Evolutionary conservation across 2,113 vertebrate genomes (phyloP).

Genomic region (Hirundichthys speculiger): DNA sequence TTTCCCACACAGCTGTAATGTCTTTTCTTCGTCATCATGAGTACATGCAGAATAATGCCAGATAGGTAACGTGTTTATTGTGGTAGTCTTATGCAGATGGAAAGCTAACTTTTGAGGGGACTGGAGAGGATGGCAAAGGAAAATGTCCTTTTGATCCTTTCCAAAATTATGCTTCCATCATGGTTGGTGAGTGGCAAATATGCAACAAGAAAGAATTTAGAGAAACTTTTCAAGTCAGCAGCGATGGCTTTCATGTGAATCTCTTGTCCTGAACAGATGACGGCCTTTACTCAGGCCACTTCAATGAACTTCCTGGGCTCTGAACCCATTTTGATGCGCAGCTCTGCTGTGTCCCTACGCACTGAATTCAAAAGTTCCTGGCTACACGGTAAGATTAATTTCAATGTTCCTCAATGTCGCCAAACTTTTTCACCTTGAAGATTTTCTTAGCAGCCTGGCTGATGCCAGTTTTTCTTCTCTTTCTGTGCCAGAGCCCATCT

Average conservation of each 20-base stretch:
- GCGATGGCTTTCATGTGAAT: not conserved
- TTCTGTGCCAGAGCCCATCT: slow-evolving; percentile 80
- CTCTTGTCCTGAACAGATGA: slow-evolving; percentile 67
- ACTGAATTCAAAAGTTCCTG: slow-evolving; percentile 81
- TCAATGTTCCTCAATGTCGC: not conserved
- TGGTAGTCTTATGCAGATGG: slow-evolving; percentile 67
- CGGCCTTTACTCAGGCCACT: slow-evolving; percentile 83
- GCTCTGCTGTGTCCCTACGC: slow-evolving; percentile 62
- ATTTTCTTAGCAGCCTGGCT: not conserved
- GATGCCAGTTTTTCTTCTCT: slow-evolving; percentile 7
- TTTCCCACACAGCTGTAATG: not conserved
- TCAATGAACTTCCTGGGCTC: slow-evolving; percentile 85
- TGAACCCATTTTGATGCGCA: slow-evolving; percentile 77
- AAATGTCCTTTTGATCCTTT: slow-evolving; percentile 83
- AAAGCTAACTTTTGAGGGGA: slow-evolving; percentile 65
- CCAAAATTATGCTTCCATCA: slow-evolving; percentile 73
- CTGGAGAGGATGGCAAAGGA: slow-evolving; percentile 77
- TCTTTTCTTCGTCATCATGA: not conserved
- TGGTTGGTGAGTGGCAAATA: slow-evolving; percentile 76
- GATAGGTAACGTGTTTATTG: not conserved
- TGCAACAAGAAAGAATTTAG: not conserved
- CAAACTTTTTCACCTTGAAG: not conserved
- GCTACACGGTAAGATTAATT: slow-evolving; percentile 76
- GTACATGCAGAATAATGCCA: not conserved
- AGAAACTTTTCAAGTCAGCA: not conserved